Evolutionary conservation across 2,113 vertebrate species (phyloP).

Genomic region (Labeo rohita): DNA sequence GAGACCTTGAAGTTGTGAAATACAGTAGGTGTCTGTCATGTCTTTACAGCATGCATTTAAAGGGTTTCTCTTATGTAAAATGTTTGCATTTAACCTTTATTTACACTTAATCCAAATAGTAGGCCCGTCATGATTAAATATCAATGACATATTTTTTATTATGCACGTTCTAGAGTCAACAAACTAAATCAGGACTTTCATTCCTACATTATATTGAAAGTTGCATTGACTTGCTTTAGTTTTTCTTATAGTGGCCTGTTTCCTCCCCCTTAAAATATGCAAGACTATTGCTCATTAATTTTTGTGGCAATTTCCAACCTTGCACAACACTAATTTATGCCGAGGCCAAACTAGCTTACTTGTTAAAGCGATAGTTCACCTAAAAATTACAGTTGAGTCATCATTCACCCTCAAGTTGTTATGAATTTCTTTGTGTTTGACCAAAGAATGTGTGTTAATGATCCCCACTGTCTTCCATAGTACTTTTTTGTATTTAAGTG

Average conservation of each 20-base stretch:
- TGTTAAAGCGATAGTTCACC: not conserved
- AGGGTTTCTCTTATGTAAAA: not conserved
- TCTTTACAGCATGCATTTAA: not conserved
- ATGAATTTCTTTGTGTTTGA: no score
- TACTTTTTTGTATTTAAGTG: no score
- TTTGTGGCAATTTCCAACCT: not conserved
- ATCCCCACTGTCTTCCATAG: no score
- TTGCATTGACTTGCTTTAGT: no score
- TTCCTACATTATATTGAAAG: not conserved
- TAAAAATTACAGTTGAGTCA: not conserved
- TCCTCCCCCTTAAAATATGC: not conserved
- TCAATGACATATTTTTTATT: not conserved
- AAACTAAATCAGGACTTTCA: not conserved
- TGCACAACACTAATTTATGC: not conserved
- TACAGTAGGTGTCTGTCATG: not conserved
- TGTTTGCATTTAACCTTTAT: not conserved
- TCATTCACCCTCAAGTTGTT: no score
- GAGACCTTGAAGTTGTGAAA: not conserved
- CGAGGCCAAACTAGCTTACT: not conserved
- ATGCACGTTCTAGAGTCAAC: no score
- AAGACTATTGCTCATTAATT: not conserved
- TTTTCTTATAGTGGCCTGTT: not conserved
- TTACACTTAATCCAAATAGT: not conserved
- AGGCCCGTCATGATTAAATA: not conserved
- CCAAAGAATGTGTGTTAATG: no score